A percentile compares a stretch with the other conserved stretches of the same genome.
Conservation (phyloP, 64 coral and sea anemone species). For the Platygyra sinensis region DNA sequence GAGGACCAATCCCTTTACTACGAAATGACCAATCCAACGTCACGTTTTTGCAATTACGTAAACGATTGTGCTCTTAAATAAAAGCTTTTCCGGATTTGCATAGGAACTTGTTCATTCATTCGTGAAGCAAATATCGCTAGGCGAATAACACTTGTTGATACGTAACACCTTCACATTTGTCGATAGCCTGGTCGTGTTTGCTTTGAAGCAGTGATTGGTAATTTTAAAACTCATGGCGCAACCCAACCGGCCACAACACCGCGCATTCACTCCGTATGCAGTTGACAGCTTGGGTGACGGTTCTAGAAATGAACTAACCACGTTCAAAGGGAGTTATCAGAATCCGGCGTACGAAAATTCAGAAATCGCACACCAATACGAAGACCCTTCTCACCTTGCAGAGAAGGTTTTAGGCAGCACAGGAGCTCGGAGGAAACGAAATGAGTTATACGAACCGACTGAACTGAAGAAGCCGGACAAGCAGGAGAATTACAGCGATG, state of each 20-base stretch:
- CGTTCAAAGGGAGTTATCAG: neutral
- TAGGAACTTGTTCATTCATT: neutral
- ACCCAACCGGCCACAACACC: neutral
- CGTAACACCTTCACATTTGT: neutral
- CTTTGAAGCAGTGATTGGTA: neutral
- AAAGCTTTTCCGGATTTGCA: constrained; percentile 4
- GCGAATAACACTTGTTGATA: neutral
- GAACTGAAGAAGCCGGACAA: neutral
- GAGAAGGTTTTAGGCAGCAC: neutral
- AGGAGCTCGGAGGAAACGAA: constrained; percentile 6
- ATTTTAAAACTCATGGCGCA: constrained; percentile 4
- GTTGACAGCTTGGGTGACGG: neutral
- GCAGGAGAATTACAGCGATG: neutral
- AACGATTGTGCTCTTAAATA: neutral
- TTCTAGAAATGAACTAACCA: neutral
- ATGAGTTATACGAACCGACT: constrained; percentile 23
- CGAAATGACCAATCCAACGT: neutral
- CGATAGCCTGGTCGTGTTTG: neutral
- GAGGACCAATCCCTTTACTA: neutral
- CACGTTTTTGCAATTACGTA: neutral
- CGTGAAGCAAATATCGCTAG: neutral
- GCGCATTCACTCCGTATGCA: constrained; percentile 2
- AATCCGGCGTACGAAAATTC: constrained; percentile 23
- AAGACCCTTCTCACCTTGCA: neutral
- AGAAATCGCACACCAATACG: neutral